These are phyloP conservation scores for Actinia equina DNA, from an alignment of 64 coral and sea anemone genomes.

Conservation along the genomic window DNA sequence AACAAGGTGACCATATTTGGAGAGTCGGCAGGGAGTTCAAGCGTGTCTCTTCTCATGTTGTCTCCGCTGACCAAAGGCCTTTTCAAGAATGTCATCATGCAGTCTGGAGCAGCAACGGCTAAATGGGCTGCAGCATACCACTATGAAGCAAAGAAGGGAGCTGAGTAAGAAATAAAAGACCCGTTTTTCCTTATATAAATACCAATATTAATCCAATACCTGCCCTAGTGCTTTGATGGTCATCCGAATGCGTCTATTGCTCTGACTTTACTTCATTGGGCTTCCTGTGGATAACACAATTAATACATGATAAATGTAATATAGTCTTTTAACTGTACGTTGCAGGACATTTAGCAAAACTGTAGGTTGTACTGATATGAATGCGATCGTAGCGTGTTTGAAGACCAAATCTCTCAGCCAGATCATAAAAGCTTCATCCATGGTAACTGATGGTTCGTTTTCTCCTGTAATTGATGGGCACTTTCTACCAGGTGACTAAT, in stretches of 20 bases:
- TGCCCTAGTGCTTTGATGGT: too few relatives aligned
- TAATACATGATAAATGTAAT: too few relatives aligned
- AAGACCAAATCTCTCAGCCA: not conserved
- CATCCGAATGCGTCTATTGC: too few relatives aligned
- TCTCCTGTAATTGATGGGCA: constrained; percentile 7
- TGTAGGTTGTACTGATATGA: not conserved
- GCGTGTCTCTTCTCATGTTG: not conserved
- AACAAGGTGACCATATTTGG: constrained; percentile 80
- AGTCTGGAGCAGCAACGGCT: not conserved
- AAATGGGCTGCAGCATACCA: too few relatives aligned
- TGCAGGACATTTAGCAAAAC: not conserved
- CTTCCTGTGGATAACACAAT: too few relatives aligned
- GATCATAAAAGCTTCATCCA: not conserved
- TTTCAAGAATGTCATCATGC: too few relatives aligned
- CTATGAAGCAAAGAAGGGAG: too few relatives aligned
- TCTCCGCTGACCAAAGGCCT: too few relatives aligned
- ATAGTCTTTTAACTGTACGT: not conserved
- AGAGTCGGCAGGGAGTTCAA: constrained; percentile 43
- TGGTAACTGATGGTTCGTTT: not conserved
- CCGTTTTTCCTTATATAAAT: too few relatives aligned
- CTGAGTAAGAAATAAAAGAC: not conserved
- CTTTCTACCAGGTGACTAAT: not conserved
- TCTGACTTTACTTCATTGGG: too few relatives aligned
- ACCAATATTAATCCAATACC: too few relatives aligned
- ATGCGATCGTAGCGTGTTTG: not conserved